Conservation (phyloP, 2,888 invertebrate species). For the Artemia sp. region DNA sequence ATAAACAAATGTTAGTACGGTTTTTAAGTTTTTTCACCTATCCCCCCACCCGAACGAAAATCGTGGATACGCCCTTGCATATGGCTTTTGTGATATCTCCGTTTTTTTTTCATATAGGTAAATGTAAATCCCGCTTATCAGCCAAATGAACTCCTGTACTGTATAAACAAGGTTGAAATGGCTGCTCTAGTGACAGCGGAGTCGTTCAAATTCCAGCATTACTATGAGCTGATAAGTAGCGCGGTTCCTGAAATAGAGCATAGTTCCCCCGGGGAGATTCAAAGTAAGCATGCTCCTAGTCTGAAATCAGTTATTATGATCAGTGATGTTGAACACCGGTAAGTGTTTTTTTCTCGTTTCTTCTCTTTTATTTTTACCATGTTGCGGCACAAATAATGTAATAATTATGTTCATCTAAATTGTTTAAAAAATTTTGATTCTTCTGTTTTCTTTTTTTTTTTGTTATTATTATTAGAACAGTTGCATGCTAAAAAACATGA, state of each 20-base stretch:
- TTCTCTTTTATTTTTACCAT: no score
- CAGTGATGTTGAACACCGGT: conserved; percentile 40
- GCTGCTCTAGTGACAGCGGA: conserved; percentile 48
- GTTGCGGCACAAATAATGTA: no score
- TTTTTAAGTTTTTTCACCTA: no score
- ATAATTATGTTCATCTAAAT: no score
- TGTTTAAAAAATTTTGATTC: no score
- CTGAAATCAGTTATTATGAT: conserved; percentile 43
- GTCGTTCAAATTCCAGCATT: conserved; percentile 45
- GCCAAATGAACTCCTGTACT: conserved; percentile 49
- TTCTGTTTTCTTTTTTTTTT: no score
- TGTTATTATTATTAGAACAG: no score
- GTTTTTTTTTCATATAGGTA: conserved; percentile 37
- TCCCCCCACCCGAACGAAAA: no score
- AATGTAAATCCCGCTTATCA: conserved; percentile 60
- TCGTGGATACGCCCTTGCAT: no score
- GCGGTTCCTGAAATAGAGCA: conserved; percentile 42
- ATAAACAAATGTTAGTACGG: no score
- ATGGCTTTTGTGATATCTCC: no score
- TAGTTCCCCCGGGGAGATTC: conserved; percentile 36
- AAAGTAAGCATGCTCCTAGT: conserved; percentile 36
- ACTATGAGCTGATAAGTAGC: conserved; percentile 43
- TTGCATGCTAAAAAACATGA: no score
- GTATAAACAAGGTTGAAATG: conserved; percentile 49
- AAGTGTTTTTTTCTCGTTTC: conserved; percentile 28